Evolutionary conservation across 2,888 invertebrate species (phyloP).

Genomic region (Brenthis ino): DNA sequence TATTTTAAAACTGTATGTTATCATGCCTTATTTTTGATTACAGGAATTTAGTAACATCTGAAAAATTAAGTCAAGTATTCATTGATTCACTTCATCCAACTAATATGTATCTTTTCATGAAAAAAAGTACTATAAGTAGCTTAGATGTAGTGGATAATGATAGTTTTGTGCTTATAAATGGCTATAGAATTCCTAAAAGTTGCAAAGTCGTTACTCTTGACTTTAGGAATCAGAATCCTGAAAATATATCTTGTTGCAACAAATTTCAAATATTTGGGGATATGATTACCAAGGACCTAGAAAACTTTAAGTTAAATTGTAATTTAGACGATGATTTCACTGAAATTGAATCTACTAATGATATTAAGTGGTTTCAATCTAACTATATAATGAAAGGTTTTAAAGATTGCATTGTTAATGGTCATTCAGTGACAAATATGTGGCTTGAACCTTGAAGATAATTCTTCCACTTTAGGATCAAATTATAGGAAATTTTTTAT

Average conservation of each 20-base stretch:
- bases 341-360: slow-evolving; percentile 66
- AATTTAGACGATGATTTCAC: slow-evolving; percentile 46
- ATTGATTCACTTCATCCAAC: slow-evolving; percentile 68
- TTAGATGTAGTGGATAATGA: slow-evolving; percentile 56
- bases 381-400: slow-evolving; percentile 81
- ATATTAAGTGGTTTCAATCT: slow-evolving; percentile 78
- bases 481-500: slow-evolving; percentile 16
- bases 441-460: slow-evolving; percentile 62
- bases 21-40: slow-evolving; percentile 6
- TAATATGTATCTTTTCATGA: slow-evolving; percentile 77
- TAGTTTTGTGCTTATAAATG: slow-evolving; percentile 62
- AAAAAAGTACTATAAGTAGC: slow-evolving; percentile 55
- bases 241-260: slow-evolving; percentile 65
- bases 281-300: slow-evolving; percentile 49
- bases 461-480: neutral
- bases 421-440: slow-evolving; percentile 76
- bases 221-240: slow-evolving; percentile 53
- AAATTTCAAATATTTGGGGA: slow-evolving; percentile 71
- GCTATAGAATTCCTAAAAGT: slow-evolving; percentile 64
- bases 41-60: slow-evolving; percentile 75
- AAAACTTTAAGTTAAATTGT: slow-evolving; percentile 46
- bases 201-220: slow-evolving; percentile 66
- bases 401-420: slow-evolving; percentile 81
- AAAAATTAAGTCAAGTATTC: slow-evolving; percentile 67
- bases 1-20: neutral